A percentile compares a stretch with the other conserved stretches of the same genome.
Conservation (phyloP, 2,797 vertebrate genomes). For the Propithecus deckenii region DNA sequence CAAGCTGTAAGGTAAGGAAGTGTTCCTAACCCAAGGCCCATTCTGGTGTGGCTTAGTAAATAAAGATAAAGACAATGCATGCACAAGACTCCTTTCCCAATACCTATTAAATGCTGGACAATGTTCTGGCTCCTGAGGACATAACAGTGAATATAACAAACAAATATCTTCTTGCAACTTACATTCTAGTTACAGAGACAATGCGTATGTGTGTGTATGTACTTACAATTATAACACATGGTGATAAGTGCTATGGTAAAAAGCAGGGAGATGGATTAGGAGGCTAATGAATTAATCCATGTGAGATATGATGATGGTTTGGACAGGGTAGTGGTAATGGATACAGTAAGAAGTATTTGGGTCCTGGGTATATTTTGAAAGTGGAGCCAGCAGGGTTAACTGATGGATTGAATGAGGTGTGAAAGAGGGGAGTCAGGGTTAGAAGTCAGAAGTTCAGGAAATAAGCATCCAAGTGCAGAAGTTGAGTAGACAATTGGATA, state of each 20-base stretch:
- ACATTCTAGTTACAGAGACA: neutral
- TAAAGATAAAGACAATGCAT: neutral
- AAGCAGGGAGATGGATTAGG: neutral
- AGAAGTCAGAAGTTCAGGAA: neutral
- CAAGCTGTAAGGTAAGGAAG: neutral
- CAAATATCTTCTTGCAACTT: neutral
- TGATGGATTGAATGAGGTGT: neutral
- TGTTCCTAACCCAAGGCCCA: neutral
- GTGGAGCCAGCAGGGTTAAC: neutral
- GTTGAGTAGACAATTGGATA: neutral
- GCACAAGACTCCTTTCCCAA: neutral
- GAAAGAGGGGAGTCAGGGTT: neutral
- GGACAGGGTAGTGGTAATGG: neutral
- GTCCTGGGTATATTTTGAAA: neutral
- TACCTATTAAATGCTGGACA: neutral
- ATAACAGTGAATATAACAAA: neutral
- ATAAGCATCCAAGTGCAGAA: neutral
- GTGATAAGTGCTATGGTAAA: neutral
- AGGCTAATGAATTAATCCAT: neutral
- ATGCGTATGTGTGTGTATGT: neutral
- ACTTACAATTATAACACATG: neutral
- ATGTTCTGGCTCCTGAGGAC: neutral
- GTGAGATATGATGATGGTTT: neutral
- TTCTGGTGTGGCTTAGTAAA: neutral
- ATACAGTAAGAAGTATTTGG: neutral